Percentiles rank a stretch among this genome's conserved stretches.
These are phyloP conservation scores for Danio tinwini DNA, from an alignment of 2,797 vertebrate genomes.

Conservation along the genomic window DNA sequence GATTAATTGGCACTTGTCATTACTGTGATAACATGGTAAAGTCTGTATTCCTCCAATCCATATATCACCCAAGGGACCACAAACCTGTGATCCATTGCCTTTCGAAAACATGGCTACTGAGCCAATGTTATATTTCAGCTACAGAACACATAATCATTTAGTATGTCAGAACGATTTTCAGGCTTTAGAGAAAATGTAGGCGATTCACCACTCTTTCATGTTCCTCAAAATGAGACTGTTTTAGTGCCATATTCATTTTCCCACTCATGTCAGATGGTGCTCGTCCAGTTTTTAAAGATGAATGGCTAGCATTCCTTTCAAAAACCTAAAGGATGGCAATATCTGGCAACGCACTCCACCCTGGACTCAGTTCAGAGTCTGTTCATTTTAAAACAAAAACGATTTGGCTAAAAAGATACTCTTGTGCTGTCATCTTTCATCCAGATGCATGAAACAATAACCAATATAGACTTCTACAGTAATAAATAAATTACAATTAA, in stretches of 20 bases:
- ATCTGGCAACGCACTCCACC: not conserved
- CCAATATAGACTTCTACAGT: constrained; percentile 12
- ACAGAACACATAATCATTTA: not conserved
- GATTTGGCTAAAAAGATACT: not conserved
- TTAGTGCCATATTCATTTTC: not conserved
- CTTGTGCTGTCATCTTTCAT: constrained; percentile 24
- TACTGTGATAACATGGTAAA: constrained; percentile 4
- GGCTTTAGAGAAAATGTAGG: not conserved
- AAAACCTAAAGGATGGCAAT: not conserved
- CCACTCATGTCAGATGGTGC: not conserved
- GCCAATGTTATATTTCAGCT: not conserved
- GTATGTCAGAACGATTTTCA: constrained; percentile 1
- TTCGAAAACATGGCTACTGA: not conserved
- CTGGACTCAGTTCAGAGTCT: not conserved
- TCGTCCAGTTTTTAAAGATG: not conserved
- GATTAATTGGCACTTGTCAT: not conserved
- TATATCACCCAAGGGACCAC: not conserved
- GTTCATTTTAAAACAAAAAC: not conserved
- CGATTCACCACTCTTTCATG: not conserved
- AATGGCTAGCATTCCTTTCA: not conserved
- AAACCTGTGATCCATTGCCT: not conserved
- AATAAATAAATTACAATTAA: constrained; percentile 41
- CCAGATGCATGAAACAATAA: constrained; percentile 20
- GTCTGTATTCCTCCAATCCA: constrained; percentile 22
- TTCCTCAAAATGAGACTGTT: not conserved